A percentile compares a stretch with the other conserved stretches of the same genome.
Conservation (phyloP, 1,140 invertebrate genomes). For the Drosophila simulans region DNA sequence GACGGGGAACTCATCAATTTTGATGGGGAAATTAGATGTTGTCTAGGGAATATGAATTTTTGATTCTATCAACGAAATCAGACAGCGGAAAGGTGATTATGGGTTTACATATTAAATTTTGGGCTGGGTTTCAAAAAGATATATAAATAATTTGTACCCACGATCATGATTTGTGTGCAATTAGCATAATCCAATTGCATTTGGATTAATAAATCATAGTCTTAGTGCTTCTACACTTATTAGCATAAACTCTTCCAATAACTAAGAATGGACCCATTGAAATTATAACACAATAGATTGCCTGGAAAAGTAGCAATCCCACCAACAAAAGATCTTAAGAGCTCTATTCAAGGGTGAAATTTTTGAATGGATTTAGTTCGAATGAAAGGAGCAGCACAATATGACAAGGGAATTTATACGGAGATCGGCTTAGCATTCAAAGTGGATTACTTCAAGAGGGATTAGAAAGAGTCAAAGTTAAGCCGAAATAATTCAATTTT, state of each 20-base stretch:
- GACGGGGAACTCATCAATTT: constrained; percentile 10
- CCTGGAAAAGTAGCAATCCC: constrained; percentile 45
- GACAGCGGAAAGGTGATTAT: constrained; percentile 21
- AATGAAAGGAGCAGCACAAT: constrained; percentile 21
- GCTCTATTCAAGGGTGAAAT: constrained; percentile 33
- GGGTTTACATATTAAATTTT: background rate
- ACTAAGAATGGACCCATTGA: constrained; percentile 33
- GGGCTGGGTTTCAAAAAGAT: background rate
- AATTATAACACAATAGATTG: constrained; percentile 21
- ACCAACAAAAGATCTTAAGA: constrained; percentile 37
- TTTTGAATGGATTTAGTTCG: constrained; percentile 33
- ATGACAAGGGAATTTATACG: constrained; percentile 39
- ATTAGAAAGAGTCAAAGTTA: constrained; percentile 24
- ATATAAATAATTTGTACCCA: background rate
- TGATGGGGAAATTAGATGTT: constrained; percentile 38
- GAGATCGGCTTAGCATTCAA: constrained; percentile 43
- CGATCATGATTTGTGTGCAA: background rate
- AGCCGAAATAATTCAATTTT: constrained; percentile 16
- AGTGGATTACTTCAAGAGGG: constrained; percentile 32
- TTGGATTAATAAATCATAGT: constrained; percentile 22
- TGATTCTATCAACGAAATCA: constrained; percentile 32
- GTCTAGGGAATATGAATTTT: constrained; percentile 42
- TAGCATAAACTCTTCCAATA: constrained; percentile 43
- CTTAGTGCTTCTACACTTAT: constrained; percentile 11
- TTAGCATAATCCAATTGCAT: background rate